Evolutionary conservation across 2,113 vertebrate species (phyloP).

Genomic region (Butorides virescens): DNA sequence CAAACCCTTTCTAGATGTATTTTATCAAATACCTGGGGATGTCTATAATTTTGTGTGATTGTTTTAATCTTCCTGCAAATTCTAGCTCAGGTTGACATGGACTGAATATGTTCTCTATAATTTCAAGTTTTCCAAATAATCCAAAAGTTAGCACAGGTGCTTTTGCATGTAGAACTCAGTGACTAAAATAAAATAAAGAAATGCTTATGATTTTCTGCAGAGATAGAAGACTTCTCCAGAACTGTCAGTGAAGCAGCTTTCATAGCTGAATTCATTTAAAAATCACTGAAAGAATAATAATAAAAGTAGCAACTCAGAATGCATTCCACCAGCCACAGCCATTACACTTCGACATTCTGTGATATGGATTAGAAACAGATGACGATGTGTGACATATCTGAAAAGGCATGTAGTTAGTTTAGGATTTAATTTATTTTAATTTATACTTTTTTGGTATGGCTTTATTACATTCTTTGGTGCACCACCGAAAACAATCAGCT

Average conservation of each 20-base stretch:
- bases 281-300: slow-evolving; percentile 33
- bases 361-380: slow-evolving; percentile 13
- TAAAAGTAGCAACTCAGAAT: not conserved
- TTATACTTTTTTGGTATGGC: not conserved
- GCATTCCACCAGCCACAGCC: not conserved
- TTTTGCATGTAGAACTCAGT: not conserved
- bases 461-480: slow-evolving; percentile 6
- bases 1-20: not conserved
- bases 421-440: not conserved
- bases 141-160: not conserved
- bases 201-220: not conserved
- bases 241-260: slow-evolving; percentile 19
- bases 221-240: not conserved
- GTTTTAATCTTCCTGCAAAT: not conserved
- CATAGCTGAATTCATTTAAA: slow-evolving; percentile 2
- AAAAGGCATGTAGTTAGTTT: slow-evolving; percentile 11
- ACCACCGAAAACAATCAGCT: slow-evolving; percentile 14
- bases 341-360: not conserved
- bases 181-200: not conserved
- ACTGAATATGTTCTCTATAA: not conserved
- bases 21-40: not conserved
- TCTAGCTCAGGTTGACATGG: not conserved
- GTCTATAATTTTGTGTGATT: not conserved
- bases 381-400: not conserved
- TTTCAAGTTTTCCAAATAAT: not conserved